phyloP scores from a whole-genome alignment of 53 echinoderm and acorn worm species.

The Stichopus horrens region DNA sequence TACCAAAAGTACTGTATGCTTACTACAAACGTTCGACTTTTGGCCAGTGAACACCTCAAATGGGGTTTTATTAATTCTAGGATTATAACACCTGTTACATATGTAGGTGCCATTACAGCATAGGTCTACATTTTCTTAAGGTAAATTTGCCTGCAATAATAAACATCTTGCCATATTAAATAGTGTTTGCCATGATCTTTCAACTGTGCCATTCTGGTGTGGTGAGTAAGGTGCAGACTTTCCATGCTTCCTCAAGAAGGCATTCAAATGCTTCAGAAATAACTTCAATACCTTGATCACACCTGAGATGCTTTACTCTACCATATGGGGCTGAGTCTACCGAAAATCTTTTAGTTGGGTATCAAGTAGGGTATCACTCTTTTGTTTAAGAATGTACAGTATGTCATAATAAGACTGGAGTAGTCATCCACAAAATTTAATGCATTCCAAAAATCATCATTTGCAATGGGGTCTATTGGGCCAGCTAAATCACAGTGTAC shows the following conservation, averaged over 20 bases:
- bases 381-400: slow-evolving; percentile 5
- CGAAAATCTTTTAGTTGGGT: slow-evolving; percentile 45
- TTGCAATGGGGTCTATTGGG: slow-evolving; percentile 19
- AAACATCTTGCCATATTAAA: slow-evolving; percentile 56
- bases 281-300: neutral
- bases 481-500: slow-evolving; percentile 61
- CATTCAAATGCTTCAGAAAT: neutral
- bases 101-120: slow-evolving; percentile 51
- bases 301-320: neutral
- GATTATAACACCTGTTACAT: slow-evolving; percentile 53
- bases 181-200: slow-evolving; percentile 45
- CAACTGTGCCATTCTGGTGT: slow-evolving; percentile 53
- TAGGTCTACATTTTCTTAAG: slow-evolving; percentile 50
- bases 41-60: slow-evolving; percentile 43
- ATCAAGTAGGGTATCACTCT: slow-evolving; percentile 30
- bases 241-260: slow-evolving; percentile 16
- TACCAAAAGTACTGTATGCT: slow-evolving; percentile 48
- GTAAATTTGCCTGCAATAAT: slow-evolving; percentile 25
- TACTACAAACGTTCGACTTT: neutral
- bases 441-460: slow-evolving; percentile 42
- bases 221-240: slow-evolving; percentile 49
- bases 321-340: slow-evolving; percentile 42
- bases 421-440: slow-evolving; percentile 54
- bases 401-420: slow-evolving; percentile 34
- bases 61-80: slow-evolving; percentile 1